A percentile compares a stretch with the other conserved stretches of the same genome.
These are phyloP conservation scores for Smutsia temminckii DNA, from an alignment of 2,797 vertebrate genomes.

Conservation along the genomic window DNA sequence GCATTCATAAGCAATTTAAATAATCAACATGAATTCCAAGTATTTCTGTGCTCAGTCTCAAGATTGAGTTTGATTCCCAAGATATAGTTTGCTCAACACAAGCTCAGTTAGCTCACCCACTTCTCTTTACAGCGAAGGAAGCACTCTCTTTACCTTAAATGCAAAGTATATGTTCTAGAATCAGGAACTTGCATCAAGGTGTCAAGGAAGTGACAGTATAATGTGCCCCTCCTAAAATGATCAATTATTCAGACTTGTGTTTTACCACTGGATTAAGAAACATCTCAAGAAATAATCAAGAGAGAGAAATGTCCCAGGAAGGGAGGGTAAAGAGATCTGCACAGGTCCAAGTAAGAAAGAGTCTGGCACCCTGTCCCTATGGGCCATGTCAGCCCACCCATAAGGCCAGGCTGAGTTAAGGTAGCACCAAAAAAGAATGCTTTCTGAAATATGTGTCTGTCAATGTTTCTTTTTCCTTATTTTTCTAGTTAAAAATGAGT, in stretches of 20 bases:
- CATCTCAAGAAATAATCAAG: not conserved
- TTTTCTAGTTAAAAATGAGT: constrained; percentile 17
- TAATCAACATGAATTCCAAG: constrained; percentile 38
- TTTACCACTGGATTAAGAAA: not conserved
- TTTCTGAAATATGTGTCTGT: constrained; percentile 6
- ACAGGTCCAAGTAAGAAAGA: not conserved
- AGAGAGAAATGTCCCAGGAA: not conserved
- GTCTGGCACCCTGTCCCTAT: rapidly evolving
- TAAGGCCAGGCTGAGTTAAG: not conserved
- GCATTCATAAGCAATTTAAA: constrained; percentile 36
- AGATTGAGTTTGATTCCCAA: constrained; percentile 17
- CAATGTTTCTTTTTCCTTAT: not conserved
- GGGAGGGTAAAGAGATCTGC: not conserved
- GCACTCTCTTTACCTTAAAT: constrained; percentile 42
- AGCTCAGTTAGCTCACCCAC: constrained; percentile 6
- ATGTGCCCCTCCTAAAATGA: not conserved
- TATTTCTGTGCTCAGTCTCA: not conserved
- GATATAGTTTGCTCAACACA: constrained; percentile 46
- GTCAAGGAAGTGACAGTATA: not conserved
- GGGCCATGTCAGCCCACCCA: not conserved
- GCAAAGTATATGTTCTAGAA: constrained; percentile 1
- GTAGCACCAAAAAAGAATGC: not conserved
- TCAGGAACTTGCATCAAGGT: not conserved
- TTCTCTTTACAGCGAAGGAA: constrained; percentile 19
- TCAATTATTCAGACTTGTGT: not conserved